phyloP scores from a whole-genome alignment of 2,888 invertebrate species.

The Dermolepida albohirtum region DNA sequence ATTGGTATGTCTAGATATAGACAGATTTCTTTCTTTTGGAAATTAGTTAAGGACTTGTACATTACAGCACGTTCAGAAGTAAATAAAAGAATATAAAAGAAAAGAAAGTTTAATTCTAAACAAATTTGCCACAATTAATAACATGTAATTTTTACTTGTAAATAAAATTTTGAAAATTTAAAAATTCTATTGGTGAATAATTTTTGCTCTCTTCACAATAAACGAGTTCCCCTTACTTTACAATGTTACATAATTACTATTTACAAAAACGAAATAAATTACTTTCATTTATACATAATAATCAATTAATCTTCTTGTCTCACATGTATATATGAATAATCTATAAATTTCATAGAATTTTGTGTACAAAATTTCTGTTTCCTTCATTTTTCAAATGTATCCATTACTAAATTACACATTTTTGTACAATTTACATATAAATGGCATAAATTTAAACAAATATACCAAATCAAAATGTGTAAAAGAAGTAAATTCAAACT shows the following conservation, averaged over 20 bases:
- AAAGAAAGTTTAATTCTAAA: slow-evolving; percentile 8
- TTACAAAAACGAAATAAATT: slow-evolving; percentile 34
- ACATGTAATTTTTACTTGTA: neutral
- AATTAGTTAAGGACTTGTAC: too few species aligned
- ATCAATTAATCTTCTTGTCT: slow-evolving; percentile 2
- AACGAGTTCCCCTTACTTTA: slow-evolving; percentile 20
- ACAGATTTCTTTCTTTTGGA: too few species aligned
- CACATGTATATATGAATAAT: slow-evolving; percentile 34
- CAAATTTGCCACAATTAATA: neutral
- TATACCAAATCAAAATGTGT: slow-evolving; percentile 14
- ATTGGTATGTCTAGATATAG: too few species aligned
- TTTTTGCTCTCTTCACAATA: neutral
- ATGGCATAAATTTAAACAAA: slow-evolving; percentile 22
- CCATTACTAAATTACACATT: slow-evolving; percentile 15
- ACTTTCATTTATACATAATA: slow-evolving; percentile 24
- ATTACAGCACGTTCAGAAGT: neutral
- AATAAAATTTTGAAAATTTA: neutral
- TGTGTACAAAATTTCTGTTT: slow-evolving; percentile 29
- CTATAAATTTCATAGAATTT: slow-evolving; percentile 31
- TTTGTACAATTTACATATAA: slow-evolving; percentile 11
- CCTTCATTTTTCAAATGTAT: slow-evolving; percentile 12
- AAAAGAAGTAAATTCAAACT: slow-evolving; percentile 23
- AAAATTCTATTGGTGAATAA: neutral
- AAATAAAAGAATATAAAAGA: slow-evolving; percentile 11
- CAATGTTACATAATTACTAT: slow-evolving; percentile 23